Conservation (phyloP, 2,113 vertebrate species). For the Megaleporinus macrocephalus region DNA sequence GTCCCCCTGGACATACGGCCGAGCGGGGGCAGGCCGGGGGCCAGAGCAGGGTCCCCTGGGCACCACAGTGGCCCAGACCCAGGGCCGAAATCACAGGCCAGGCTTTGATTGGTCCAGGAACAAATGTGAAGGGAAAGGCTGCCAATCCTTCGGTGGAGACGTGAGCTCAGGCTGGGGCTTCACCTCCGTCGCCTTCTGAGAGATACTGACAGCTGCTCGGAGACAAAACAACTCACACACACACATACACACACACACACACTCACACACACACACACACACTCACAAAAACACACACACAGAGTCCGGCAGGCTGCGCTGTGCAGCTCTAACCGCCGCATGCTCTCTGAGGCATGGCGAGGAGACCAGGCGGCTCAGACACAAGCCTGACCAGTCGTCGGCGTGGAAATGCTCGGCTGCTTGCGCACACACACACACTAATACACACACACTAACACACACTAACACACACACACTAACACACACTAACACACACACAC, state of each 20-base stretch:
- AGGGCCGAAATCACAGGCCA: neutral
- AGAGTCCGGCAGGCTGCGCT: neutral
- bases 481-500: too few species aligned
- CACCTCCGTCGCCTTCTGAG: slow-evolving; percentile 43
- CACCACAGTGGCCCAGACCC: too few species aligned
- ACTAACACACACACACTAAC: too few species aligned
- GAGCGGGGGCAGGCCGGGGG: too few species aligned
- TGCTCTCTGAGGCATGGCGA: slow-evolving; percentile 14
- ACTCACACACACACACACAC: slow-evolving; percentile 25
- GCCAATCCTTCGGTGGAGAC: slow-evolving; percentile 30
- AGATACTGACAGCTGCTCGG: slow-evolving; percentile 64
- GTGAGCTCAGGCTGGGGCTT: slow-evolving; percentile 22
- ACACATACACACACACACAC: slow-evolving; percentile 31
- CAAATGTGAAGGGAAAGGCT: slow-evolving; percentile 69
- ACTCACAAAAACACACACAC: slow-evolving; percentile 33
- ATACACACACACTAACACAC: slow-evolving; percentile 27
- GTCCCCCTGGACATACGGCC: too few species aligned
- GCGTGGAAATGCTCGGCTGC: neutral
- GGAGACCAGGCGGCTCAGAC: neutral
- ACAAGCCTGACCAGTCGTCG: neutral
- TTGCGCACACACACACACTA: slow-evolving; percentile 35
- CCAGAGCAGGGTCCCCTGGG: too few species aligned
- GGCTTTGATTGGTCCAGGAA: slow-evolving; percentile 61
- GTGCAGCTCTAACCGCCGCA: too few species aligned
- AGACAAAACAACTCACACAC: slow-evolving; percentile 52